Base-by-base conservation (phyloP, 2,888 invertebrate genomes). In the Ochlodes sylvanus region DNA sequence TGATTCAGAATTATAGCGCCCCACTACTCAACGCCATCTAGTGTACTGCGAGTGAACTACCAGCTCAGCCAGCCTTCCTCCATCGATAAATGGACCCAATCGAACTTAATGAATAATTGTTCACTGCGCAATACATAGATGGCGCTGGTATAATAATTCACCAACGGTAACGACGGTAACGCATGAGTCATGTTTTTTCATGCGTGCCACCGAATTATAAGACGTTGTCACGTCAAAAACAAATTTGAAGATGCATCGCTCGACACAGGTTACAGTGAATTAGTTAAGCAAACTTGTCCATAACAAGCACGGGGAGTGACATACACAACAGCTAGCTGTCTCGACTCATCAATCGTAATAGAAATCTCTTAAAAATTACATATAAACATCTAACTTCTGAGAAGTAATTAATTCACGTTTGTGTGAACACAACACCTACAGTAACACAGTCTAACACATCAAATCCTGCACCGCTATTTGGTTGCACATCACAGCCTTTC, bases 401-500 rank as follows among this genome's bases (percentile, higher is more conserved):
- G 60, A 60, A 66, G 66, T 60, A 42, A 60, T 66, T 66, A 47
- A 65, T 58, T 58, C 52, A 65, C 34, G 57, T 79, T 81, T 79
- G 77, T 81, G 77, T 80, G 79, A 79, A 81, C 66, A 66, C 54
- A 54, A 32, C 19, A 47, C 58, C 58, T 76, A 82, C 69, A 63
- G 54, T 80, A 83, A 79, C 79, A 81, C 86, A 88, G 88, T 85
- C 82, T 84, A 81, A 83, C 81, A 85, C 79, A 80, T 78, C 69
- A 81, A 78, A 79, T 80, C 79, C 76, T 72, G 75, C 78, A 77
- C 76, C 77, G 76, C 79, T 82, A 79, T 84, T 85, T 84, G 83
- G 84, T 84, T 21, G 44, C 21, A 69, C 79, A 86, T 92, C 90
- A 93, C 84, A 96, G 89, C 88, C 98, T 94, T 93, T 97, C 95